phyloP scores from a whole-genome alignment of 2,113 vertebrate species.

The Candoia aspera region DNA sequence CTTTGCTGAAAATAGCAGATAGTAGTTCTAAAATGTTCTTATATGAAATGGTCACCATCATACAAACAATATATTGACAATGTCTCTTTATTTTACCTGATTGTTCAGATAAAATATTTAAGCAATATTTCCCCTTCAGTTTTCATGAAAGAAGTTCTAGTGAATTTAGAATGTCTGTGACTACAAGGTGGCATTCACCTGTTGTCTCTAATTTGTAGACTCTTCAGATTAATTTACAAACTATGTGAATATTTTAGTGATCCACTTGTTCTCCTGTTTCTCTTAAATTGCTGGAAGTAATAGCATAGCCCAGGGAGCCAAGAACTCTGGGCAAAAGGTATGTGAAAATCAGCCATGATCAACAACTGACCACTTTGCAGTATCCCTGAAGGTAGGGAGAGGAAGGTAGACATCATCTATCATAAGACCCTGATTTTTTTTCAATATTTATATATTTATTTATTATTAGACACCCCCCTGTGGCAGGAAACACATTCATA shows the following conservation, averaged over 20 bases:
- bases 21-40: conserved; percentile 48
- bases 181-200: neutral
- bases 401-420: neutral
- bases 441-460: neutral
- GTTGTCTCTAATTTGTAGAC: neutral
- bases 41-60: conserved; percentile 38
- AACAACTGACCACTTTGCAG: neutral
- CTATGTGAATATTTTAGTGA: too few species aligned
- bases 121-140: neutral
- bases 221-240: neutral
- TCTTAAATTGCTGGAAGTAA: neutral
- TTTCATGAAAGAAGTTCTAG: neutral
- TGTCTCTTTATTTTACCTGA: neutral
- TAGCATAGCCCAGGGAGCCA: neutral
- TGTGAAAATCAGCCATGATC: neutral
- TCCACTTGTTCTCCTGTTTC: neutral
- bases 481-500: too few species aligned
- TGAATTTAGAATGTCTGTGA: neutral
- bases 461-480: too few species aligned
- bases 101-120: neutral
- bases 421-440: neutral
- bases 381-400: neutral
- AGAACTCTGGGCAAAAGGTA: neutral
- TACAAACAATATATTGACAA: conserved; percentile 27
- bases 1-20: conserved; percentile 42